Evolutionary conservation across 2,888 invertebrate species (phyloP), one percentile per base, ranked within the genome.

Genomic region (Acleris holmiana): DNA sequence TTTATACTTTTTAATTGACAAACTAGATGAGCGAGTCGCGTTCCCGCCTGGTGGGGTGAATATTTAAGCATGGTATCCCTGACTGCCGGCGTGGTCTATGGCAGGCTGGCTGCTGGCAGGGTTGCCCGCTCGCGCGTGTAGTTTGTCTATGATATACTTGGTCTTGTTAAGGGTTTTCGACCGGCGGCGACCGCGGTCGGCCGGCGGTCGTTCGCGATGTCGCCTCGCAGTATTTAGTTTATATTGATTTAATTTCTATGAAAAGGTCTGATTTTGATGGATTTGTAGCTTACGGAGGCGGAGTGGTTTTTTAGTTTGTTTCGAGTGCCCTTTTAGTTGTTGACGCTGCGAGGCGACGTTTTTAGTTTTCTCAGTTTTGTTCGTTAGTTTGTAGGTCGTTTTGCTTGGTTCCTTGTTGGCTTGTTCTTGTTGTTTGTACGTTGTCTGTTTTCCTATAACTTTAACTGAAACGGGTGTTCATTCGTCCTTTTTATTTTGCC

Each of bases 301-400:
- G 68, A 75, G 74, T 75, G 73, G 74, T 82, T 79, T 83, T 84
- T 85, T 80, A 73, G 82, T 86, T 87, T 71, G 79, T 87, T 87
- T 86, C 71, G 82, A 84, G 71, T 66, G 71, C 68, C 69, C 70
- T 86, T 84, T 84, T 75, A 76, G 77, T 80, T 78, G 51, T 68
- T 62, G 73, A 76, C 69, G 77, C 82, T 82, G 82, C 83, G 88
- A 79, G 84, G 75, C 80, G 76, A 59, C 61, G 71, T 73, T 68
- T 70, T 67, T 13, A 62, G 62, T 58, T 66, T 51, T 58, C 76
- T 73, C 73, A 73, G 78, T 73, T 79, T n/a, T 68, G 75, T 83
- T 82, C 64, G 69, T 80, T 87, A 83, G 88, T 88, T 86, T 84
- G 82, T 88, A 87, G 85, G 85, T 84, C 79, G 84, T 86, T 88